Evolutionary conservation across 1,140 invertebrate species (phyloP).

Genomic region (Adelges cooleyi): DNA sequence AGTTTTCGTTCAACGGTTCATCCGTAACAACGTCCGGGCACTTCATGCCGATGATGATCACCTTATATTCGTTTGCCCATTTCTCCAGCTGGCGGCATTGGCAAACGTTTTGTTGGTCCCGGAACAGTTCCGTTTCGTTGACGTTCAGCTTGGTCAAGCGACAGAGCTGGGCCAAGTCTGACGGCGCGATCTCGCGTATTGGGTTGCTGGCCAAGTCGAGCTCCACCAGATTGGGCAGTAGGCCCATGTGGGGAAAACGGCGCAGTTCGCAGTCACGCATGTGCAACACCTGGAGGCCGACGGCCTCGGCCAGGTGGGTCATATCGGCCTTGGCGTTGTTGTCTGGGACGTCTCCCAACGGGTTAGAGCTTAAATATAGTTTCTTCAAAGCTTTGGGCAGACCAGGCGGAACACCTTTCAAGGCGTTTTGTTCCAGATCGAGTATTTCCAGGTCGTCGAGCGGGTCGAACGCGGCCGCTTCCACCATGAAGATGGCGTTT

Average conservation of each 20-base stretch:
- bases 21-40: neutral
- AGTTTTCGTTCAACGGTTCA: neutral
- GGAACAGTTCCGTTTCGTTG: neutral
- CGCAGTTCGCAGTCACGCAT: neutral
- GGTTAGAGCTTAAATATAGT: neutral
- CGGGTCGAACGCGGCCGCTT: neutral
- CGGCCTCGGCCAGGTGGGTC: neutral
- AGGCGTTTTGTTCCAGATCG: neutral
- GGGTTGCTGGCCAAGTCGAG: neutral
- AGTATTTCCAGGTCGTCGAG: neutral
- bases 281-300: neutral
- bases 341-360: neutral
- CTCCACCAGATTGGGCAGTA: neutral
- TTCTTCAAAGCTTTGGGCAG: neutral
- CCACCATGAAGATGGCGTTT: neutral
- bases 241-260: neutral
- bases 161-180: neutral
- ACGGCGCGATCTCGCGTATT: neutral
- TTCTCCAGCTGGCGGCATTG: neutral
- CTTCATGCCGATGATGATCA: neutral
- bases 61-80: neutral
- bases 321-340: too few species aligned
- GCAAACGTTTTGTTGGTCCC: neutral
- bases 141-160: constrained; percentile 1
- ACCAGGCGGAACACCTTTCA: neutral